Evolutionary conservation across 2,797 vertebrate genomes (phyloP).

Genomic region (Molossus molossus): DNA sequence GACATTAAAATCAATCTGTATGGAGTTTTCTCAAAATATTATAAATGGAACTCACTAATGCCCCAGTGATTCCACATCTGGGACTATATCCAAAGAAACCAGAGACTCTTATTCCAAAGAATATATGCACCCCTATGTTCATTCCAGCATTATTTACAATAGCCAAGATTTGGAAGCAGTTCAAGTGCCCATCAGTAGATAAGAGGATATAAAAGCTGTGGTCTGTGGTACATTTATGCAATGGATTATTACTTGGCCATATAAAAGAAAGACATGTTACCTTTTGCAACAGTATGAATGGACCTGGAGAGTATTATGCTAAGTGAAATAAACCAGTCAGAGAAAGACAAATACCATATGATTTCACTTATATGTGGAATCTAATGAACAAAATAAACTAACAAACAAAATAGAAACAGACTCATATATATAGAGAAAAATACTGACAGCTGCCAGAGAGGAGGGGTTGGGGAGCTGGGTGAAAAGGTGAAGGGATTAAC

Average conservation of each 20-base stretch:
- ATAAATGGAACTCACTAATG: background rate
- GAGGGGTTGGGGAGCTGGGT: background rate
- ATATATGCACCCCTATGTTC: background rate
- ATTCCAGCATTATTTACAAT: no score
- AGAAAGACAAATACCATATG: background rate
- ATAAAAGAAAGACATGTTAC: background rate
- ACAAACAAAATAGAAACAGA: background rate
- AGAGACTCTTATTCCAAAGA: background rate
- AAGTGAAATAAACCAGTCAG: background rate
- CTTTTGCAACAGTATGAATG: background rate
- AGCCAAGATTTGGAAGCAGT: no score
- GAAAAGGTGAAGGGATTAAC: background rate
- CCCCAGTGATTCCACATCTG: background rate
- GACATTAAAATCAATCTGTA: background rate
- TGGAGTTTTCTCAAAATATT: background rate
- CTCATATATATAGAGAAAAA: background rate
- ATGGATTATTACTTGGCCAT: background rate
- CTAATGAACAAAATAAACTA: background rate
- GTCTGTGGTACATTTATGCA: background rate
- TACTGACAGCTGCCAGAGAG: background rate
- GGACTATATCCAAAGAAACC: background rate
- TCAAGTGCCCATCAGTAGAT: no score
- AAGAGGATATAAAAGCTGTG: background rate
- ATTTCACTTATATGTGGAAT: background rate
- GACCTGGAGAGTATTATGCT: background rate